A percentile compares a stretch with the other conserved stretches of the same genome.
These are phyloP conservation scores for Druon quercuslanigerum DNA, from an alignment of 1,140 invertebrate genomes.

Conservation along the genomic window DNA sequence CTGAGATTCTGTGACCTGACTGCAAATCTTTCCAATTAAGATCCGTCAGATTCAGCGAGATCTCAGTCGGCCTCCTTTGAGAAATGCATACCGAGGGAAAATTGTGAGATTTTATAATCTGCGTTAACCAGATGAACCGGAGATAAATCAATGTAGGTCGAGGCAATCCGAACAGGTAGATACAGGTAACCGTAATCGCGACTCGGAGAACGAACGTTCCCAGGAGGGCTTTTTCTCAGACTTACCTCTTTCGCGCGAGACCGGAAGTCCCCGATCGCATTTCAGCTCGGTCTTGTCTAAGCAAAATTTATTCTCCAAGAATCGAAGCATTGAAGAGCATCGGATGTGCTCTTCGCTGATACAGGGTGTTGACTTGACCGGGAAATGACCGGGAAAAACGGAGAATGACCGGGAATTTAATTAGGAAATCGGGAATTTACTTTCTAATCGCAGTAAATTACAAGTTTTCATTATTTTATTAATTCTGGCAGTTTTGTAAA, in stretches of 20 bases:
- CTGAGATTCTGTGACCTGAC: background rate
- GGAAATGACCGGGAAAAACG: too few relatives aligned
- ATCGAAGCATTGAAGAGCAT: constrained; percentile 20
- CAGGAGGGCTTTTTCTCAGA: constrained; percentile 27
- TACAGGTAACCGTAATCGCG: constrained; percentile 34
- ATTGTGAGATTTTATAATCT: constrained; percentile 2
- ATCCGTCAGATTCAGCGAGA: background rate
- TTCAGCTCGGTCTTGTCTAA: constrained; percentile 30
- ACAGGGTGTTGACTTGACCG: too few relatives aligned
- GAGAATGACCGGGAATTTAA: too few relatives aligned
- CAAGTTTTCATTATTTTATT: too few relatives aligned
- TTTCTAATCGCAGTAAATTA: too few relatives aligned
- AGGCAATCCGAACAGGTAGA: constrained; percentile 21
- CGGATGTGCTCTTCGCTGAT: constrained; percentile 10
- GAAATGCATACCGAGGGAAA: constrained; percentile 1
- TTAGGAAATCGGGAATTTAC: too few relatives aligned
- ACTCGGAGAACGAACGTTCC: constrained; percentile 16
- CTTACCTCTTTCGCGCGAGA: constrained; percentile 20
- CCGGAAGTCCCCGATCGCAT: constrained; percentile 22
- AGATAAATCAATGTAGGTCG: constrained; percentile 31
- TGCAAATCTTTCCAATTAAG: constrained; percentile 26
- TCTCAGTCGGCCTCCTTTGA: background rate
- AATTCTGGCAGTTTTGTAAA: too few relatives aligned
- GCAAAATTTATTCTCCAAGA: constrained; percentile 22
- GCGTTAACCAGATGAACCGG: background rate